Percentiles rank a stretch among this genome's conserved stretches.
Conservation (phyloP, 2,113 vertebrate species). For the Vireo altiloquus region DNA sequence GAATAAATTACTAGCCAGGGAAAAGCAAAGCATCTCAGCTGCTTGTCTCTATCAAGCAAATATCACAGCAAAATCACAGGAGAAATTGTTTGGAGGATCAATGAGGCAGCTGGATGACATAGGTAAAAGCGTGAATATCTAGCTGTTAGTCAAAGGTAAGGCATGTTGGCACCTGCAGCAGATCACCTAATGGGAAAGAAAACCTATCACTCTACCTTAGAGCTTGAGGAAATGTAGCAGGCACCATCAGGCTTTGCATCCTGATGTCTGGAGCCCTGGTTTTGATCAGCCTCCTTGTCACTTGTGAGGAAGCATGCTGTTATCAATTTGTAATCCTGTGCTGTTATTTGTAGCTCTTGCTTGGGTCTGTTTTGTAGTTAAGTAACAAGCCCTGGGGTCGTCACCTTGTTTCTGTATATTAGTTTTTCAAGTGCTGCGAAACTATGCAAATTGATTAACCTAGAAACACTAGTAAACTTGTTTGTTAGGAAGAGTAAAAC, state of each 20-base stretch:
- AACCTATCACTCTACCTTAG: not conserved
- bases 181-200: not conserved
- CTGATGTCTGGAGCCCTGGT: not conserved
- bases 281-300: slow-evolving; percentile 7
- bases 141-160: not conserved
- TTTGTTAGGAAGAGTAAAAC: not conserved
- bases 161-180: not conserved
- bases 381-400: not conserved
- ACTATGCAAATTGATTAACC: not conserved
- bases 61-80: not conserved
- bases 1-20: not conserved
- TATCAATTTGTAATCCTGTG: not conserved
- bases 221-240: slow-evolving; percentile 13
- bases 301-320: not conserved
- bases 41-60: not conserved
- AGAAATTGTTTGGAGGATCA: not conserved
- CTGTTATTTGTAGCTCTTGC: slow-evolving; percentile 25
- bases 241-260: not conserved
- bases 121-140: not conserved
- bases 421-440: not conserved
- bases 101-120: not conserved
- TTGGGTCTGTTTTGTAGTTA: not conserved
- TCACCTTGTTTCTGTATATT: not conserved
- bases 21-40: not conserved
- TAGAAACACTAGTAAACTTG: not conserved